phyloP scores from a whole-genome alignment of 1,140 invertebrate species.

The Episyrphus balteatus region DNA sequence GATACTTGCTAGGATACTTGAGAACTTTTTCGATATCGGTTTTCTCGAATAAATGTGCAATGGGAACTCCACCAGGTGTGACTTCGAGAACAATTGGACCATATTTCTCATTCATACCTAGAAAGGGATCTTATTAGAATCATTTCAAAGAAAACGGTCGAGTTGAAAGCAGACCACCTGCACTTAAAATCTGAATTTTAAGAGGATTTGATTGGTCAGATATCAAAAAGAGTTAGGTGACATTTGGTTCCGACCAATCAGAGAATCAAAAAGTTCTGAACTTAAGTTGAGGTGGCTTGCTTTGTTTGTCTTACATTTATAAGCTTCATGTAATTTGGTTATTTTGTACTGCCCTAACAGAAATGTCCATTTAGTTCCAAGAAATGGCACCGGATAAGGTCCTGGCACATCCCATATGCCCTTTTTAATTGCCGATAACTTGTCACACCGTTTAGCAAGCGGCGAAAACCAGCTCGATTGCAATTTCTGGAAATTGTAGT shows the following conservation, averaged over 20 bases:
- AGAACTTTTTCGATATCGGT: slow-evolving; percentile 67
- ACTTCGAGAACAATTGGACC: slow-evolving; percentile 69
- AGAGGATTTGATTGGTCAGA: too few species aligned
- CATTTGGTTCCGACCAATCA: too few species aligned
- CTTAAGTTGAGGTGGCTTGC: too few species aligned
- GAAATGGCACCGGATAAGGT: slow-evolving; percentile 55
- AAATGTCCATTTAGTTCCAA: slow-evolving; percentile 71
- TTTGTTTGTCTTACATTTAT: slow-evolving; percentile 65
- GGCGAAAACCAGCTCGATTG: slow-evolving; percentile 22
- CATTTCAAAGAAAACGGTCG: too few species aligned
- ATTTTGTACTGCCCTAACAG: slow-evolving; percentile 59
- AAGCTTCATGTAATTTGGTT: slow-evolving; percentile 66
- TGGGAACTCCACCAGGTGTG: slow-evolving; percentile 57
- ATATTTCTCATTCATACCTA: slow-evolving; percentile 58
- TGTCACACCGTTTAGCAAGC: slow-evolving; percentile 14
- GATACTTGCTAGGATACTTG: slow-evolving; percentile 56
- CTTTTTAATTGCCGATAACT: slow-evolving; percentile 7
- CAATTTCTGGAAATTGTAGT: slow-evolving; percentile 23
- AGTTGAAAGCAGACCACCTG: too few species aligned
- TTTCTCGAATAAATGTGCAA: slow-evolving; percentile 66
- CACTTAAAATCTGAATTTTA: too few species aligned
- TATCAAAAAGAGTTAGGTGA: too few species aligned
- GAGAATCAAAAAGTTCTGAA: too few species aligned
- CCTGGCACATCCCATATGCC: slow-evolving; percentile 52
- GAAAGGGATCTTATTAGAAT: too few species aligned